A percentile compares a stretch with the other conserved stretches of the same genome.
phyloP scores from a whole-genome alignment of 2,797 vertebrate species.

The Galago senegalensis region DNA sequence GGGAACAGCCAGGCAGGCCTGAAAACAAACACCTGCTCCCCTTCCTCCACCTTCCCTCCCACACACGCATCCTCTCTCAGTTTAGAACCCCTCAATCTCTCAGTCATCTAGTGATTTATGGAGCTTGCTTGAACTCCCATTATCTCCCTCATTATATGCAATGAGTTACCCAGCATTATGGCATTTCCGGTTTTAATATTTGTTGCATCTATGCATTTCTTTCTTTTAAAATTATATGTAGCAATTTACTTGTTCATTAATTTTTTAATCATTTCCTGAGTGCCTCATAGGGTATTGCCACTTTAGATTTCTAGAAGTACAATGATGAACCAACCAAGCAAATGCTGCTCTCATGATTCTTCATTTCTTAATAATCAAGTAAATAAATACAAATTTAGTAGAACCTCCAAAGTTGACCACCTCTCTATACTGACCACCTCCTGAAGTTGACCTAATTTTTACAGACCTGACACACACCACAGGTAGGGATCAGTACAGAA shows the following conservation, averaged over 20 bases:
- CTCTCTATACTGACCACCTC: no score
- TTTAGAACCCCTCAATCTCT: not conserved
- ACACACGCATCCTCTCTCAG: not conserved
- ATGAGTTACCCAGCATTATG: not conserved
- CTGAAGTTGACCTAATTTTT: no score
- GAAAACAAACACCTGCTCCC: not conserved
- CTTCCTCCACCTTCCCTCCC: not conserved
- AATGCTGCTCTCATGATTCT: not conserved
- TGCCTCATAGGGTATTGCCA: rapidly evolving
- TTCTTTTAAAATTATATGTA: not conserved
- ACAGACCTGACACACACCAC: no score
- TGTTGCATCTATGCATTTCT: not conserved
- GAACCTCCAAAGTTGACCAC: no score
- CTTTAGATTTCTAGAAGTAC: not conserved
- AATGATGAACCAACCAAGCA: not conserved
- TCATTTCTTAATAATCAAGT: not conserved
- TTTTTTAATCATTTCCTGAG: not conserved
- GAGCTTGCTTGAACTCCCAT: not conserved
- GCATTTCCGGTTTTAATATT: not conserved
- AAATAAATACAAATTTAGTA: not conserved
- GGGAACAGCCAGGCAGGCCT: not conserved
- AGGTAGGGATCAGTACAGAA: no score
- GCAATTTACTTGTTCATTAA: not conserved
- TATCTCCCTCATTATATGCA: not conserved
- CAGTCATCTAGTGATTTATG: not conserved